Base-by-base conservation (phyloP, 2,888 invertebrate genomes). In the Melieria picta region DNA sequence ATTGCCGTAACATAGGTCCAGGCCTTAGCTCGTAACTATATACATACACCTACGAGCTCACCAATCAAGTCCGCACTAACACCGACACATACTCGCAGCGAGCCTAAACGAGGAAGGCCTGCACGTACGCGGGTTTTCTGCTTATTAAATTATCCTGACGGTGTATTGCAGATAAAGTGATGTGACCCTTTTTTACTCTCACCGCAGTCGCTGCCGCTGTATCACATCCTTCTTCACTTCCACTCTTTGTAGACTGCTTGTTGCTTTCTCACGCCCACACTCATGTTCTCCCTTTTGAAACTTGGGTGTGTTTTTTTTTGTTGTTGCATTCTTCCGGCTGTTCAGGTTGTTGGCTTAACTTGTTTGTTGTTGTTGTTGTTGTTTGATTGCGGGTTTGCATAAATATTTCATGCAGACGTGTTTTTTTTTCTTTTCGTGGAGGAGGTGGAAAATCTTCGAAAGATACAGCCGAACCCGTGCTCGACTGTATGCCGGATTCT, bases 61-160 rank as follows among this genome's bases (percentile, higher is more conserved):
- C n/a, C n/a, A n/a, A n/a, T n/a, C n/a, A n/a, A n/a, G n/a, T n/a
- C n/a, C n/a, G 48, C 42, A 13, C 58, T 11, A 61, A 68, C 16
- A 45, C 43, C n/a, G 13, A 57, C 50, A 67, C 66, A 5, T 5
- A 57, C 57, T 6, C 57, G 30, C 57, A 30, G 30, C 30, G 30
- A 30, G 30, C 57, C 5, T 16, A 13, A 13, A 16, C 57, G 16
- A 13, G 42, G 57, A 47, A 62, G 42, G 56, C 56, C 55, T 56
- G 7, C 69, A 69, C 69, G 63, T 63, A 57, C 69, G 30, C n/a
- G 62, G 55, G 30, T 62, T 63, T 48, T 43, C 63, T 57, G 55
- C 56, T 69, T 69, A 69, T 69, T 69, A 69, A 69, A 69, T 69
- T 69, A 69, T 45, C 46, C 57, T 46, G 47, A 62, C 56, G 47